Conservation (phyloP, 2,113 vertebrate genomes). For the Aegotheles bennettii region DNA sequence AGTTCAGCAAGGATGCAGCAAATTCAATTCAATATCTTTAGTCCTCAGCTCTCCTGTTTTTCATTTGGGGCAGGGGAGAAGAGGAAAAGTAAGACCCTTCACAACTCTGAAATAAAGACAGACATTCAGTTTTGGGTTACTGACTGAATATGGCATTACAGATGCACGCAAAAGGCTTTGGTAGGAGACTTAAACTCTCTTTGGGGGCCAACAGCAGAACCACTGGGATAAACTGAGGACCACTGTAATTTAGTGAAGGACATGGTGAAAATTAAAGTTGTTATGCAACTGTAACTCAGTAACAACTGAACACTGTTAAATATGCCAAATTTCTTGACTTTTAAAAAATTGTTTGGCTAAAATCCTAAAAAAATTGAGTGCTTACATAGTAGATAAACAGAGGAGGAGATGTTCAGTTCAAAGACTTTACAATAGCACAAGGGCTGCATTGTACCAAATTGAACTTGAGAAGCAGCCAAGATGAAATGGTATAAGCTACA, state of each 20-base stretch:
- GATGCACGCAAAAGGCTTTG: not conserved
- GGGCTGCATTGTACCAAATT: conserved; percentile 31
- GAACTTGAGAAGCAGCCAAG: conserved; percentile 31
- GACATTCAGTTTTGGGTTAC: not conserved
- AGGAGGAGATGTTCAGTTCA: conserved; percentile 30
- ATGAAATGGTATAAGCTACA: not conserved
- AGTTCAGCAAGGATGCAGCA: not conserved
- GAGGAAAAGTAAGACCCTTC: not conserved
- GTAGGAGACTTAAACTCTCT: not conserved
- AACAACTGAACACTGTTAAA: conserved; percentile 50
- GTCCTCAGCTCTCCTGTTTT: not conserved
- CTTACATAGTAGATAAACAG: conserved; percentile 1
- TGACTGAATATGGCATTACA: conserved; percentile 21
- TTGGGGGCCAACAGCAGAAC: not conserved
- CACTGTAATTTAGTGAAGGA: conserved; percentile 24
- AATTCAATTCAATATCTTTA: not conserved
- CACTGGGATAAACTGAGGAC: conserved; percentile 19
- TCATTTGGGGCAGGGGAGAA: not conserved
- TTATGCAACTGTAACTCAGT: conserved; percentile 2
- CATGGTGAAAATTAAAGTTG: conserved; percentile 26
- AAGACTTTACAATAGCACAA: conserved; percentile 45
- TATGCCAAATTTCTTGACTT: conserved; percentile 27
- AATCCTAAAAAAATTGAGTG: conserved; percentile 26
- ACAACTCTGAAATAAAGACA: not conserved
- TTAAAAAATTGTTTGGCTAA: conserved; percentile 25